Base-by-base conservation (phyloP, 1,140 invertebrate genomes). In the Zaprionus davidi region DNA sequence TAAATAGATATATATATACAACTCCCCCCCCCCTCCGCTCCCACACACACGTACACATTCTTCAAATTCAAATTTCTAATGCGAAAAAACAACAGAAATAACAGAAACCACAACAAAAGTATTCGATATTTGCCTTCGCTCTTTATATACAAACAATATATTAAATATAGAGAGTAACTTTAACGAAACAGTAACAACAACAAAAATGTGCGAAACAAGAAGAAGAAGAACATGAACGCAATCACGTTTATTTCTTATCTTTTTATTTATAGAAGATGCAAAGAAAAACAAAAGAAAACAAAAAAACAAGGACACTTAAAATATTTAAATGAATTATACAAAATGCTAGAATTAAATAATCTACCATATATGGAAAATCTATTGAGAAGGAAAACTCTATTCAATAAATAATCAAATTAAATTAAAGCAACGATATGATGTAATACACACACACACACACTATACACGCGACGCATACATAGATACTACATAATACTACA, bases 241-340 rank as follows among this genome's bases (percentile, higher is more conserved):
- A 71, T 67, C 65, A 74, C 66, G 57, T 63, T 51, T 73, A 73
- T 71, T 78, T 73, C 77, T 56, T 70, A 67, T 73, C 20, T 81
- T 81, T 70, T 74, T 76, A 76, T 64, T 77, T 59, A 69, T 83
- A 86, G 28, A 59, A 86, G 36, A 59, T 76, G 69, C 71, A 79
- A 79, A 80, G 41, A 59, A 74, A 83, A 86, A 74, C 72, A 81
- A 77, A 31, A 31, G 9, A 11, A 31, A 31, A 31, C 6, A 28
- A 9, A 31, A 31, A 83, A 86, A 74, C 72, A 81, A 77, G 69
- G 38, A 81, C 77, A 90, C 65, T 79, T 71, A 70, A 75, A 90
- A 90, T 83, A 90, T 79, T 78, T 91, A 88, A 82, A 91, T 81
- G 69, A 91, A 90, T 87, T 88, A 83, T 91, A 87, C 87, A 88